Percentiles rank a stretch among this genome's conserved stretches.
Conservation (phyloP, 1,140 invertebrate species). For the Neelides sp. region DNA sequence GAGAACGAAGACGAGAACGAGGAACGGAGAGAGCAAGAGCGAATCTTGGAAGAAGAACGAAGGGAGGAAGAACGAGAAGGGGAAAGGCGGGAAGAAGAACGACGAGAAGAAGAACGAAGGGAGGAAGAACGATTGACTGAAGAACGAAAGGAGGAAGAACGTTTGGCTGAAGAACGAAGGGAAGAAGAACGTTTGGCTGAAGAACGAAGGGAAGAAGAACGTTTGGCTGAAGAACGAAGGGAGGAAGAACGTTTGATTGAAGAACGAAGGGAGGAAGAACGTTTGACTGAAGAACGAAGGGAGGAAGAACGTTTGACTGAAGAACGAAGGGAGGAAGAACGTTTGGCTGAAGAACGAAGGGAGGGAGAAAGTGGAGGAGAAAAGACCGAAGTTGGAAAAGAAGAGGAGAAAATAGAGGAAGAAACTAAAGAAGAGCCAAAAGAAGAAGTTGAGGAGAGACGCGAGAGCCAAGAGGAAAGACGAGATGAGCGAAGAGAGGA, state of each 20-base stretch:
- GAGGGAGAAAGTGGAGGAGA: too few relatives aligned
- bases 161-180: neutral
- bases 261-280: neutral
- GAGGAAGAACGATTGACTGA: slow-evolving; percentile 4
- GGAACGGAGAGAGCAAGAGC: slow-evolving; percentile 2
- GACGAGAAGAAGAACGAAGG: neutral
- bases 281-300: neutral
- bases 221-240: neutral
- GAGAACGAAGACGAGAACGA: neutral
- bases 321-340: neutral
- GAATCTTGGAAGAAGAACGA: slow-evolving; percentile 9
- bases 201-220: neutral
- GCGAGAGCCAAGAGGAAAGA: too few relatives aligned
- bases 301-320: neutral
- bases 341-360: too few relatives aligned
- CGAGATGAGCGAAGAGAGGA: too few relatives aligned
- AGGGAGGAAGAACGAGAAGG: neutral
- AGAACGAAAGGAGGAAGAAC: slow-evolving; percentile 18
- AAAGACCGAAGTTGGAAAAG: slow-evolving; percentile 6
- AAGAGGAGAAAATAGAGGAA: neutral
- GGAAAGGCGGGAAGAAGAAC: neutral
- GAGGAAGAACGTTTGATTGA: neutral
- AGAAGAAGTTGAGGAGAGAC: neutral
- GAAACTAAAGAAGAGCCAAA: too few relatives aligned
- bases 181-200: neutral